Evolutionary conservation across 1,140 invertebrate genomes (phyloP).

Genomic region (Drosophila persimilis): DNA sequence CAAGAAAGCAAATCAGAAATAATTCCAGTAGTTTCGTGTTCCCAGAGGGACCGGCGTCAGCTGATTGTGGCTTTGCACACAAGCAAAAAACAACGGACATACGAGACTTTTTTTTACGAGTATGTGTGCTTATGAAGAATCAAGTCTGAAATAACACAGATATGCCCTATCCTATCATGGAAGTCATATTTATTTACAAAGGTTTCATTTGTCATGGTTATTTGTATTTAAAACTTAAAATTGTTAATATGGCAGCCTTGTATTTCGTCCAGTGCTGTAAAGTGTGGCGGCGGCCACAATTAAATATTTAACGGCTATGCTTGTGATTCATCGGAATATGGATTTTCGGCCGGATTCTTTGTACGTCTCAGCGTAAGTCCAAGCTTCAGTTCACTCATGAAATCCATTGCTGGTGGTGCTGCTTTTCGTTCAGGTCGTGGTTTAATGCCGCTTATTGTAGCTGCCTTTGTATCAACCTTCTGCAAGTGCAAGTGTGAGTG

Average conservation of each 20-base stretch:
- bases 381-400: slow-evolving; percentile 70
- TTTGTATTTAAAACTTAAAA: slow-evolving; percentile 21
- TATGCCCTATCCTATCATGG: slow-evolving; percentile 11
- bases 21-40: slow-evolving; percentile 37
- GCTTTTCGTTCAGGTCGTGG: slow-evolving; percentile 61
- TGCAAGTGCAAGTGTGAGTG: slow-evolving; percentile 36
- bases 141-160: neutral
- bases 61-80: slow-evolving; percentile 45
- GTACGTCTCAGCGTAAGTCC: slow-evolving; percentile 65
- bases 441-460: slow-evolving; percentile 70
- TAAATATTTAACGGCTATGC: slow-evolving; percentile 41
- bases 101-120: no score
- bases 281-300: neutral
- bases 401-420: slow-evolving; percentile 54
- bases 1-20: slow-evolving; percentile 43
- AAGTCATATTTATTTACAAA: slow-evolving; percentile 40
- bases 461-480: slow-evolving; percentile 74
- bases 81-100: neutral
- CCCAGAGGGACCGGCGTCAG: slow-evolving; percentile 34
- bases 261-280: slow-evolving; percentile 16
- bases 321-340: slow-evolving; percentile 64
- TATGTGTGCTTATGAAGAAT: neutral
- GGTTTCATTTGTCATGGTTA: slow-evolving; percentile 32
- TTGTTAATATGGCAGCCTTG: slow-evolving; percentile 31
- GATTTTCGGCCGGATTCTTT: slow-evolving; percentile 67